These are phyloP conservation scores for Abrostola triplasia DNA, from an alignment of 2,888 invertebrate species.

Conservation along the genomic window DNA sequence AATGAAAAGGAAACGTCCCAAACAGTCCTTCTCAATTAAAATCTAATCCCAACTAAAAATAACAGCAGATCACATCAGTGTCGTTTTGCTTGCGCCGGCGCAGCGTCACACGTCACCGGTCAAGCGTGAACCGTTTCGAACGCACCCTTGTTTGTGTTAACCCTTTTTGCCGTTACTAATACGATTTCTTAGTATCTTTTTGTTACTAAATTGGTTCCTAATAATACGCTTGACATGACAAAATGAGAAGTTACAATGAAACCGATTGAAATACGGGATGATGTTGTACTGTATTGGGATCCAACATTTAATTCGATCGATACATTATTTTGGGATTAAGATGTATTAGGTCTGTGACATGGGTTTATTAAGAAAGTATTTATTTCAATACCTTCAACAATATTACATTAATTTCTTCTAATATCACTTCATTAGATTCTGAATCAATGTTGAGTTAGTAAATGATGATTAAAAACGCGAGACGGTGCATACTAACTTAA, in stretches of 20 bases:
- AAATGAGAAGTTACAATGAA: slow-evolving; percentile 3
- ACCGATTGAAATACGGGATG: background rate
- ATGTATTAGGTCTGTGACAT: no score
- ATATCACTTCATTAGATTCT: no score
- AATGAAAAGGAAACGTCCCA: background rate
- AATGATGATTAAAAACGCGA: background rate
- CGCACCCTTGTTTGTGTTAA: slow-evolving; percentile 63
- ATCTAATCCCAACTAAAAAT: slow-evolving; percentile 50
- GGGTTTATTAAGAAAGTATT: no score
- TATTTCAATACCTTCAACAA: no score
- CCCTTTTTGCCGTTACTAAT: slow-evolving; percentile 57
- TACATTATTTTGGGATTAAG: no score
- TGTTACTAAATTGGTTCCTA: slow-evolving; percentile 49
- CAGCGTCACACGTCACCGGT: slow-evolving; percentile 53
- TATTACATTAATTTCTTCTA: no score
- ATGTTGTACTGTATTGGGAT: background rate
- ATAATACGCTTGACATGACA: slow-evolving; percentile 23
- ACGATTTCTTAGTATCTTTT: slow-evolving; percentile 48
- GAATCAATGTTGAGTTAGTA: no score
- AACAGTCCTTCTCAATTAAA: slow-evolving; percentile 50
- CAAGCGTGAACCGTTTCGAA: slow-evolving; percentile 63
- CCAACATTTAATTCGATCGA: no score
- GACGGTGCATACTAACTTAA: background rate
- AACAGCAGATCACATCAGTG: slow-evolving; percentile 42
- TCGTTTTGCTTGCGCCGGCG: slow-evolving; percentile 54